Evolutionary conservation across 2,113 vertebrate genomes (phyloP), one percentile per base, ranked within the genome.

Genomic region (Bubo bubo): DNA sequence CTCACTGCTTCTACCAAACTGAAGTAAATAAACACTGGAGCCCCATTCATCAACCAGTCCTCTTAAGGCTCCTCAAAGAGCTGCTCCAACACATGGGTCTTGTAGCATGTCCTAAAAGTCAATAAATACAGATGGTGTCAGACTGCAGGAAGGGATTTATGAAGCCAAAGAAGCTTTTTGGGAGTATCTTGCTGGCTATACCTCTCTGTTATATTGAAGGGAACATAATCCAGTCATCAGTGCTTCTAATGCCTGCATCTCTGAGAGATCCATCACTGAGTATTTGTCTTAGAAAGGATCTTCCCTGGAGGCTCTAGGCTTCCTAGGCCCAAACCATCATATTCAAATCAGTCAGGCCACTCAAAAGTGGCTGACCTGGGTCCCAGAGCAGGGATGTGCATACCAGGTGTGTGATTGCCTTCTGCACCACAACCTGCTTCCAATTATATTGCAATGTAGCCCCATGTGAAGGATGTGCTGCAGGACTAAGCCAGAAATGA

Each of bases 1-100:
- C 81, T 96, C 81, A 79, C 49, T 79, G 43, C 91, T 87, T 87
- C 73, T 96, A 93, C 77, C 74, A 91, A 96, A 95, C 39, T 49
- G 96, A 90, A 86, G 90, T 91, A 96, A 96, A 96, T 91, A 96
- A 96, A 96, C 77, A 82, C 49, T 82, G 81, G 58, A 84, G 14
- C 47, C 52, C 43, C 81, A 94, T 87, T 95, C 81, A 91, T 95
- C 95, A 93, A 37, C 62, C 35, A 63, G 64, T 72, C 73, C 70
- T 94, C 66, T 75, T 79, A 93, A 87, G 87, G 60, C 49, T 89
- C 37, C 87, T 95, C 80, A 68, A 93, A 95, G 39, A 28, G 34
- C 52, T 95, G 87, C 63, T 94, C 66, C 77, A 90, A 72, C 58
- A 92, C 75, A 75, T 24, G 53, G 20, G 77, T 85, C 92, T 87